These are phyloP conservation scores for Probosciger aterrimus DNA, from an alignment of 2,113 vertebrate species.

Conservation along the genomic window DNA sequence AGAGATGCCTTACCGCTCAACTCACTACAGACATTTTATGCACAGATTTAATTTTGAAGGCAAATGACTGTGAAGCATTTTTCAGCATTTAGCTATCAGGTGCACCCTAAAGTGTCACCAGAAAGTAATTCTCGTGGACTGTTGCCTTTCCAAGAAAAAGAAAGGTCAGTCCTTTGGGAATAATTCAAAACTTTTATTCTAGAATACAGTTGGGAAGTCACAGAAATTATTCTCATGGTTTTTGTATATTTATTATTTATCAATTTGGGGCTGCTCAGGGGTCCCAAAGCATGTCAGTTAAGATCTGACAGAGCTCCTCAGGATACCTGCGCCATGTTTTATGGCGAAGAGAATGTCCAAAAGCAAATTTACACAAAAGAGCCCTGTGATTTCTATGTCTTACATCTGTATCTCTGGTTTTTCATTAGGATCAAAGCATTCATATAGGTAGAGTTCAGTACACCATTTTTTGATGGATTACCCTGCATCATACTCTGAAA, in stretches of 20 bases:
- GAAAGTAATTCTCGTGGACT: background rate
- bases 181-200: background rate
- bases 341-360: background rate
- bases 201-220: background rate
- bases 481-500: background rate
- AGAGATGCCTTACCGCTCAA: background rate
- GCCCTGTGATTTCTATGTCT: background rate
- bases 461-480: background rate
- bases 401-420: background rate
- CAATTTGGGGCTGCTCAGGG: background rate
- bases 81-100: background rate
- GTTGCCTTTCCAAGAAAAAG: background rate
- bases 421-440: background rate
- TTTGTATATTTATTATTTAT: background rate
- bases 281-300: background rate
- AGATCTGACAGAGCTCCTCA: background rate
- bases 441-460: background rate
- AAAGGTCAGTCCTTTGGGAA: background rate
- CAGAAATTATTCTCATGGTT: background rate
- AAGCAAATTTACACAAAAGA: background rate
- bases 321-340: fast-evolving
- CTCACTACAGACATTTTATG: background rate
- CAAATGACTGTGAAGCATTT: background rate
- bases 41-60: background rate
- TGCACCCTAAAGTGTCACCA: background rate